Evolutionary conservation across 64 coral and sea anemone species (phyloP).

Genomic region (Cladopsammia gracilis): DNA sequence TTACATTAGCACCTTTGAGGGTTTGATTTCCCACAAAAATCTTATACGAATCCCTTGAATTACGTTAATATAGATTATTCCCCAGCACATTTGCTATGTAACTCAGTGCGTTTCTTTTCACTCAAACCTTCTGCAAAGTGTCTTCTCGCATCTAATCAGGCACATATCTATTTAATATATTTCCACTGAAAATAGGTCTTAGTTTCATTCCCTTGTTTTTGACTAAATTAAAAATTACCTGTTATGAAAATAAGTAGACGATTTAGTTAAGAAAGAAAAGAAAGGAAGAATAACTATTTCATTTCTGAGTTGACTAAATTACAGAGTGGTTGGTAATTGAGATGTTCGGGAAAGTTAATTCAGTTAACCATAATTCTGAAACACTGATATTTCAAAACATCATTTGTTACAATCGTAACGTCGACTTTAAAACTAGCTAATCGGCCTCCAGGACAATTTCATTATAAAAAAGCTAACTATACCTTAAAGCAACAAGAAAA

Average conservation of each 20-base stretch:
- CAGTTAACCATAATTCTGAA: no score
- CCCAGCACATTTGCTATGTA: not conserved
- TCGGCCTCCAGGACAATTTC: not conserved
- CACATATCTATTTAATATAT: not conserved
- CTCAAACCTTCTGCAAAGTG: not conserved
- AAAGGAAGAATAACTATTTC: not conserved
- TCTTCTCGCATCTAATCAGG: not conserved
- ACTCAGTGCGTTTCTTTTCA: not conserved
- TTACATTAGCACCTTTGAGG: slow-evolving; percentile 5
- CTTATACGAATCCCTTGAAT: not conserved
- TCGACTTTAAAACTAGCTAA: not conserved
- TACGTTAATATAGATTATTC: slow-evolving; percentile 16
- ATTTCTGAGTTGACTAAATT: no score
- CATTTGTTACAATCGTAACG: not conserved
- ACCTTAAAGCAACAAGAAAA: not conserved
- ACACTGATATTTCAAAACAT: no score
- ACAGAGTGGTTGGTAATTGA: no score
- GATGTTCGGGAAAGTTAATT: no score
- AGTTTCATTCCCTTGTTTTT: not conserved
- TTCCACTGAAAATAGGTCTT: slow-evolving; percentile 22
- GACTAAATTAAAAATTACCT: slow-evolving; percentile 10
- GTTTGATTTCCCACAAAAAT: not conserved
- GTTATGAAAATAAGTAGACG: not conserved
- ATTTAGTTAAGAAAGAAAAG: not conserved
- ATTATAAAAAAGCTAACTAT: not conserved